Evolutionary conservation across 1,140 invertebrate species (phyloP).

Genomic region (Galleria mellonella): DNA sequence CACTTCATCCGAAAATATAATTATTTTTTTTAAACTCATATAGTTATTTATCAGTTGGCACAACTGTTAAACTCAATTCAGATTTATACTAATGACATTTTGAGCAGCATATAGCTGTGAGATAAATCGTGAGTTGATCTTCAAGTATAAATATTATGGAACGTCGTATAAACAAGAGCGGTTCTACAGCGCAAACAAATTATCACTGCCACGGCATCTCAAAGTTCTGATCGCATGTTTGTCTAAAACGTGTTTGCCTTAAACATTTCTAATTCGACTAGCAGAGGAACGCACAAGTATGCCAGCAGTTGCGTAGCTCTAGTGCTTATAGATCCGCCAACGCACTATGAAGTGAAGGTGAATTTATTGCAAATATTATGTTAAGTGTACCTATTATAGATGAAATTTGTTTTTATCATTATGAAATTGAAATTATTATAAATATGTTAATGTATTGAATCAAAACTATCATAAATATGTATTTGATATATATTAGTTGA

Average conservation of each 20-base stretch:
- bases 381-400: neutral
- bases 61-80: neutral
- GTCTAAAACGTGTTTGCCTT: constrained; percentile 25
- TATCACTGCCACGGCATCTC: constrained; percentile 28
- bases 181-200: constrained; percentile 40
- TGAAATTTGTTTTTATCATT: too few relatives aligned
- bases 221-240: constrained; percentile 32
- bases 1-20: too few relatives aligned
- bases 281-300: neutral
- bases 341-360: too few relatives aligned
- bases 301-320: neutral
- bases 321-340: too few relatives aligned
- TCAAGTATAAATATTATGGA: constrained; percentile 50
- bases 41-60: too few relatives aligned
- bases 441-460: too few relatives aligned
- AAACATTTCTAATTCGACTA: constrained; percentile 35
- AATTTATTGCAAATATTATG: neutral
- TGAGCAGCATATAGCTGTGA: constrained; percentile 22
- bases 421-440: too few relatives aligned
- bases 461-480: too few relatives aligned
- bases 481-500: too few relatives aligned
- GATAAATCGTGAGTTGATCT: constrained; percentile 44
- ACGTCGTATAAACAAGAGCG: constrained; percentile 17
- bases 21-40: too few relatives aligned
- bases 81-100: constrained; percentile 45